Evolutionary conservation across 2,888 invertebrate genomes (phyloP), one percentile per base, ranked within the genome.

Genomic region (Dynastes hyllus): DNA sequence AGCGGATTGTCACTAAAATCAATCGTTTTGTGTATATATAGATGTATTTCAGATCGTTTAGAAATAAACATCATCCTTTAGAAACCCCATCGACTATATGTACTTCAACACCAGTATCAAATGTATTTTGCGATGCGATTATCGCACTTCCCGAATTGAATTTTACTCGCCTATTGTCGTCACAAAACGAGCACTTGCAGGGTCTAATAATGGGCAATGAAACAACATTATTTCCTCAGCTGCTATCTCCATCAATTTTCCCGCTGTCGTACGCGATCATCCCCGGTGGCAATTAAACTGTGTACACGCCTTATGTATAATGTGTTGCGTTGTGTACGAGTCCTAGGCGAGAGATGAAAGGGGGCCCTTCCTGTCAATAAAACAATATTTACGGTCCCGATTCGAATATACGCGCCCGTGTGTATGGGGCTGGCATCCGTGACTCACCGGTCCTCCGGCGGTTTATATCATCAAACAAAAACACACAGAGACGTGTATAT

Each of bases 361-460:
- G 29, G 40, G 73, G 55, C 45, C 50, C 50, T 45, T 61, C 61
- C 73, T 50, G 73, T 75, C 73, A 61, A 75, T 75, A 75, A 75
- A 75, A 75, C 45, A 75, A 75, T 75, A 75, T 75, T 75, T 75
- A 75, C 73, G 22, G 50, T 71, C 40, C 58, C 29, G 61, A 75
- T 61, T 61, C 73, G 73, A 22, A 16, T 71, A 37, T 40, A 29
- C n/a, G 13, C 58, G 45, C 8, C 8, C 11, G 45, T 45, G 45
- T 45, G 58, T 1, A 61, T 73, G 40, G 73, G 73, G 73, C 37
- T 40, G 70, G 53, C 16, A 79, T 80, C 78, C 81, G 79, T 85
- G 85, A 85, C 79, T 85, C 86, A 85, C 83, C 81, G 80, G 79
- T 83, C 85, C 83, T 80, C 61, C 40, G 61, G 73, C 73, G 61